phyloP scores from a whole-genome alignment of 2,113 vertebrate genomes.

The Sus scrofa region T2T-Sscrofa CM000816.6:31105001-31105500 shows the following conservation, averaged over 20 bases:
- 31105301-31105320: conserved; percentile 99
- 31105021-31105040: background rate
- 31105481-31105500: background rate
- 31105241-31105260: conserved; percentile 99
- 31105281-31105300: conserved; percentile 99
- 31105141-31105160: conserved; percentile 21
- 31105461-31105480: conserved; percentile 11
- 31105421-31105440: conserved; percentile 54
- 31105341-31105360: conserved; percentile 98
- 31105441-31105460: background rate
- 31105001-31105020: background rate
- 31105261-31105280: conserved; percentile 99
- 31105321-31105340: conserved; percentile 98
- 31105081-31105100: background rate
- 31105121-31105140: conserved; percentile 41
- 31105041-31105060: background rate
- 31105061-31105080: conserved; percentile 18
- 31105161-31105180: conserved; percentile 10
- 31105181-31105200: conserved; percentile 18
- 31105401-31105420: conserved; percentile 91
- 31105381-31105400: conserved; percentile 98
- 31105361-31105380: conserved; percentile 99
- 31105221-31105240: conserved; percentile 75
- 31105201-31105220: background rate
- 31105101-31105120: background rate